These are phyloP conservation scores for Leptinotarsa undecemlineata DNA, from an alignment of 1,140 invertebrate genomes.

Conservation along the genomic window DNA sequence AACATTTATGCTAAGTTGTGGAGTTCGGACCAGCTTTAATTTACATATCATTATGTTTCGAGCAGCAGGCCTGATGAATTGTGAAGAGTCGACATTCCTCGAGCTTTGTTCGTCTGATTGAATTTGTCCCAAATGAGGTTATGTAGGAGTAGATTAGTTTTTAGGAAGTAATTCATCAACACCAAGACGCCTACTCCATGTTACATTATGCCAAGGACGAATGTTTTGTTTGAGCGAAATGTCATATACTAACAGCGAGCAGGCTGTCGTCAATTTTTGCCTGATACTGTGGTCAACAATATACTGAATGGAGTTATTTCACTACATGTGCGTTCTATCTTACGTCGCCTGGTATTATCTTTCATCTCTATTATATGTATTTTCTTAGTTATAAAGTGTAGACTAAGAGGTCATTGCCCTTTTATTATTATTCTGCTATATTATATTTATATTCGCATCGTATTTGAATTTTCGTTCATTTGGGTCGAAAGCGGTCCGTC, in stretches of 20 bases:
- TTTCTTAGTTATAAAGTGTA: too few species aligned
- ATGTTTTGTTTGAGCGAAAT: neutral
- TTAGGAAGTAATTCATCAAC: conserved; percentile 15
- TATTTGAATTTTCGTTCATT: too few species aligned
- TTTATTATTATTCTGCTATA: too few species aligned
- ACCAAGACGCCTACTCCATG: conserved; percentile 12
- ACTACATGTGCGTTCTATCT: too few species aligned
- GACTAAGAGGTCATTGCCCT: too few species aligned
- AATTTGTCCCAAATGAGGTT: conserved; percentile 19
- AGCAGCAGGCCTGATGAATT: conserved; percentile 15
- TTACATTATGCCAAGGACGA: conserved; percentile 14
- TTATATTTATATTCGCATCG: too few species aligned
- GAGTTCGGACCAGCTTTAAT: conserved; percentile 8
- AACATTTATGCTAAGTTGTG: conserved; percentile 8
- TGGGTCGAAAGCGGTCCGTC: too few species aligned
- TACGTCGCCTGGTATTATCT: too few species aligned
- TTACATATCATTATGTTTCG: conserved; percentile 14
- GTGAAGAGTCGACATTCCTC: conserved; percentile 8
- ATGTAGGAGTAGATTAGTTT: conserved; percentile 15
- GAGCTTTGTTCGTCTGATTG: conserved; percentile 10
- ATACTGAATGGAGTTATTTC: too few species aligned
- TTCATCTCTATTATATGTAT: too few species aligned
- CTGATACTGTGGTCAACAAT: too few species aligned
- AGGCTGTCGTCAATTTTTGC: too few species aligned
- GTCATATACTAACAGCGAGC: neutral